phyloP scores from a whole-genome alignment of 2,888 invertebrate species.

The Chrysopilus asiliformis region DNA sequence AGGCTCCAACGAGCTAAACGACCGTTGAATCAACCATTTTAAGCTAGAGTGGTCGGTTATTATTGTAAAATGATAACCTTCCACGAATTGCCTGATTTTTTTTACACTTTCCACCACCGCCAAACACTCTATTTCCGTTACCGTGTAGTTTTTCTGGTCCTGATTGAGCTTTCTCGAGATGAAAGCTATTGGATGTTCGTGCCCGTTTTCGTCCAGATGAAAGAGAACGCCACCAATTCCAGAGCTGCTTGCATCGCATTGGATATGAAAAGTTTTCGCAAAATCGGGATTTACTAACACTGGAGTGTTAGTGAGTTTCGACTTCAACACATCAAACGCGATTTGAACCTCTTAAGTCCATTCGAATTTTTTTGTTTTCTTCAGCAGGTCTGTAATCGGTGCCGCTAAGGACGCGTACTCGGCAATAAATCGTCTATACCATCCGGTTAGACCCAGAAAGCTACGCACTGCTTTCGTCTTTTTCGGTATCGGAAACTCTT shows the following conservation, averaged over 20 bases:
- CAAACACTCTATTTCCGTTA: slow-evolving; percentile 14
- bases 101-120: slow-evolving; percentile 11
- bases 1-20: slow-evolving; percentile 4
- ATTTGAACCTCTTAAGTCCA: slow-evolving; percentile 3
- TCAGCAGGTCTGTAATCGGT: background rate
- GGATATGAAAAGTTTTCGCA: background rate
- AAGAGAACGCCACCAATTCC: slow-evolving; percentile 3
- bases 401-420: background rate
- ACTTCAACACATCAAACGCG: slow-evolving; percentile 6
- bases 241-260: no score
- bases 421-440: no score
- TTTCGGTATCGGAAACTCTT: background rate
- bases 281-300: slow-evolving; percentile 6
- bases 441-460: background rate
- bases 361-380: slow-evolving; percentile 1
- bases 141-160: no score
- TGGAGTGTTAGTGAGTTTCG: background rate
- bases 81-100: slow-evolving; percentile 12
- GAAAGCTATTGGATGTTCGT: no score
- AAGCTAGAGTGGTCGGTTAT: no score
- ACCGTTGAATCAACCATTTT: slow-evolving; percentile 6
- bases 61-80: slow-evolving; percentile 10
- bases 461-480: no score
- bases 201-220: slow-evolving; percentile 7
- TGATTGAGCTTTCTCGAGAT: no score